Evolutionary conservation across 2,888 invertebrate genomes (phyloP), one percentile per base, ranked within the genome.

Genomic region (Drosophila austrosaltans): DNA sequence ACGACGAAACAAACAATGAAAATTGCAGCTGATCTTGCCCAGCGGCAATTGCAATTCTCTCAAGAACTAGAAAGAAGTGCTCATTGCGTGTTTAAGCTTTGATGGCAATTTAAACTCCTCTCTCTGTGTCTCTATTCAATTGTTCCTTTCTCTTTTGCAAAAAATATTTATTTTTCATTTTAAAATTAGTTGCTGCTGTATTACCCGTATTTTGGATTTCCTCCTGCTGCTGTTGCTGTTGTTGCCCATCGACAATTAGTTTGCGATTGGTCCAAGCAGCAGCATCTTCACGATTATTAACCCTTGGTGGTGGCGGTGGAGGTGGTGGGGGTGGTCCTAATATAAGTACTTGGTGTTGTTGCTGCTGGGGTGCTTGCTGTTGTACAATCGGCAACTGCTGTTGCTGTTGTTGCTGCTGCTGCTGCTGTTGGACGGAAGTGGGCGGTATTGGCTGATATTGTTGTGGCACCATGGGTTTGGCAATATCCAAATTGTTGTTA

Each of bases 271-370:
- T 89, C 92, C 92, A 92, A 42, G 91, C 90, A 62, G 90, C 87
- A 2, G 91, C 90, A 75, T 92, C 90, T 71, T 93, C 93, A 7
- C 92, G 91, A 72, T 92, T 91, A 63, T 90, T 90, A 6, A 86
- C 79, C 63, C 86, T 75, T 0, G 87, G 86, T 3, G 81, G 77
- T 10, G 81, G 83, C 16, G 88, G 88, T 4, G 83, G 83, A 8
- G 83, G 83, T 22, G 83, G 87, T 5, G 83, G 83, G 0, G 83
- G 83, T 39, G 83, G 89, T 0, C 87, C 83, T 54, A 83, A 59
- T 3, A 85, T 63, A 59, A 80, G 61, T 22, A 82, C 75, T 20
- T 89, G 81, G 25, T 81, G 81, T 40, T 82, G 79, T 10, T 78
- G 79, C 25, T 72, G 69, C 36, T 36, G 36, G 8, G 36, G 36